A percentile compares a stretch with the other conserved stretches of the same genome.
Evolutionary conservation across 2,888 invertebrate species (phyloP).

Genomic region (Craniophora ligustri): DNA sequence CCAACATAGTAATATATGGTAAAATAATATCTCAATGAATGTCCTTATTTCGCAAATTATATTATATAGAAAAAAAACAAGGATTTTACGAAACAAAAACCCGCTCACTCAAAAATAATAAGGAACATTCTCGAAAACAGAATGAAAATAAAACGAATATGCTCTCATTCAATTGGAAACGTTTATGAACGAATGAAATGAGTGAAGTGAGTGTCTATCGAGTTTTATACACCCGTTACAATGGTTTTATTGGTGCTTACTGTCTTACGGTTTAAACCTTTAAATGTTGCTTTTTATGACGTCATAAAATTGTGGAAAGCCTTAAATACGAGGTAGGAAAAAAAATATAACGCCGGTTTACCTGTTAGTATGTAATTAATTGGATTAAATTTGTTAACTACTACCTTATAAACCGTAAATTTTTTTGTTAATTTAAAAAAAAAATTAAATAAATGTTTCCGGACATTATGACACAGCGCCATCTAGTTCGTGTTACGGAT

Average conservation of each 20-base stretch:
- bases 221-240: conserved; percentile 55
- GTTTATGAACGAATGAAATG: conserved; percentile 56
- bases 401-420: too few species aligned
- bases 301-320: conserved; percentile 41
- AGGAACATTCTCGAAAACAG: conserved; percentile 28
- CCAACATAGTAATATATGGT: too few species aligned
- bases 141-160: conserved; percentile 48
- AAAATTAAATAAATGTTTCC: too few species aligned
- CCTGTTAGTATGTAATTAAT: not conserved
- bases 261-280: conserved; percentile 53
- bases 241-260: conserved; percentile 53
- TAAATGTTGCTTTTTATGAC: conserved; percentile 48
- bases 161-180: conserved; percentile 54
- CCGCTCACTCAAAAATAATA: conserved; percentile 38
- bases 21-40: too few species aligned
- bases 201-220: conserved; percentile 52
- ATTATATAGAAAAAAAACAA: not conserved
- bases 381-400: not conserved
- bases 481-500: too few species aligned
- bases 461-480: too few species aligned
- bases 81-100: conserved; percentile 9
- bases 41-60: too few species aligned
- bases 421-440: too few species aligned
- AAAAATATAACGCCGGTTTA: not conserved
- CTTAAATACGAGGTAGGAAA: conserved; percentile 22